A percentile compares a stretch with the other conserved stretches of the same genome.
Conservation (phyloP, 2,888 invertebrate genomes). For the Drosophila anceps region DNA sequence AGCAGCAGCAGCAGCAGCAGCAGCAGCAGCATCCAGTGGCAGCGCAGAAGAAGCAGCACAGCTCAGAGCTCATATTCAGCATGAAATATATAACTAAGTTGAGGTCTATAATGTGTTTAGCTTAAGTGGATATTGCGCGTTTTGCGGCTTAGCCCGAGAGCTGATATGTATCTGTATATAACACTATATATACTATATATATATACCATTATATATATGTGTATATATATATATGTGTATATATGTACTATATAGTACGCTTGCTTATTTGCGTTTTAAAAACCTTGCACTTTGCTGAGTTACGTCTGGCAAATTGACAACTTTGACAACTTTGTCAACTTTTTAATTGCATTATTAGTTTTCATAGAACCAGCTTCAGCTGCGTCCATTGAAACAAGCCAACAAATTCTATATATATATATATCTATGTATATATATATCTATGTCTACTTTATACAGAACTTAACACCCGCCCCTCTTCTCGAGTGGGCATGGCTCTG, state of each 20-base stretch:
- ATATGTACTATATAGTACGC: background rate
- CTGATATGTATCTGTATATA: constrained; percentile 8
- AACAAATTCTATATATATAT: background rate
- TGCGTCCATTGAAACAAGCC: background rate
- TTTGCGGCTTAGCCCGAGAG: constrained; percentile 53
- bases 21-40: background rate
- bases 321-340: constrained; percentile 69
- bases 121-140: constrained; percentile 36
- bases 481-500: constrained; percentile 14
- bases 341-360: constrained; percentile 77
- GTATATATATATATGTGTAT: constrained; percentile 10
- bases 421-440: background rate
- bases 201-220: background rate
- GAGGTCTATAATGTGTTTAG: constrained; percentile 29
- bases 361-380: constrained; percentile 50
- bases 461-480: constrained; percentile 31
- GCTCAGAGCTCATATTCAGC: constrained; percentile 27
- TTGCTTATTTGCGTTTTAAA: constrained; percentile 70
- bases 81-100: constrained; percentile 12
- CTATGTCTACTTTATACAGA: background rate
- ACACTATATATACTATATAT: constrained; percentile 7
- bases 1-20: background rate
- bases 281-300: constrained; percentile 65
- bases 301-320: constrained; percentile 46
- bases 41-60: background rate